A percentile compares a stretch with the other conserved stretches of the same genome.
These are phyloP conservation scores for Phycodurus eques DNA, from an alignment of 2,113 vertebrate species.

Conservation along the genomic window DNA sequence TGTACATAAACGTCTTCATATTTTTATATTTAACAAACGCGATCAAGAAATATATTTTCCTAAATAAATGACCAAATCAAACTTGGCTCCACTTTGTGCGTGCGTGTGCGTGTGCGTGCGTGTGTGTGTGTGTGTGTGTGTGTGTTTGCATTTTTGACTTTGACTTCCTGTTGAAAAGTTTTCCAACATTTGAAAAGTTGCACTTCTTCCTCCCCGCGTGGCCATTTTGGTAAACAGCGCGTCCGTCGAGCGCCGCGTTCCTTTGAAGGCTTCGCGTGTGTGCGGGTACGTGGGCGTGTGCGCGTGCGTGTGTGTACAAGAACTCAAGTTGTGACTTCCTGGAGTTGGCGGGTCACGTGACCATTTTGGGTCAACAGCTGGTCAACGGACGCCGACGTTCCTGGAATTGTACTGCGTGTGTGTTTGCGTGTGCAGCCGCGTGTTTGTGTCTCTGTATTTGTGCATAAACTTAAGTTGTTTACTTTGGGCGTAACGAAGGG, in stretches of 20 bases:
- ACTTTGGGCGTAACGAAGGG: no score
- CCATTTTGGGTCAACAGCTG: background rate
- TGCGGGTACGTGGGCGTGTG: background rate
- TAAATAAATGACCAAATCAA: slow-evolving; percentile 72
- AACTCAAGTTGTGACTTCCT: background rate
- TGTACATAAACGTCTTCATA: slow-evolving; percentile 74
- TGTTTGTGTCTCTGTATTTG: no score
- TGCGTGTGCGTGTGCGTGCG: background rate
- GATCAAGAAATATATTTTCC: slow-evolving; percentile 74
- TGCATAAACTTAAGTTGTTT: no score
- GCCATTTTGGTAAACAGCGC: no score
- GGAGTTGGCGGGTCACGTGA: background rate
- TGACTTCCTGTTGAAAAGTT: no score
- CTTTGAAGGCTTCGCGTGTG: no score
- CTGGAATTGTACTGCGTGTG: no score
- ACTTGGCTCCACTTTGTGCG: background rate
- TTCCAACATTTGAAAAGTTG: no score
- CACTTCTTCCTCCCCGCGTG: no score
- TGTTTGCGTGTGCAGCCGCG: no score
- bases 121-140: background rate
- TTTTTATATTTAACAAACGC: slow-evolving; percentile 62
- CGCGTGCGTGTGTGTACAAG: background rate
- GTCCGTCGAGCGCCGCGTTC: no score
- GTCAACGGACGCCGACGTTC: background rate
- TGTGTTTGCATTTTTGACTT: no score